Conservation (phyloP, 2,888 invertebrate species). For the Aricia artaxerxes region DNA sequence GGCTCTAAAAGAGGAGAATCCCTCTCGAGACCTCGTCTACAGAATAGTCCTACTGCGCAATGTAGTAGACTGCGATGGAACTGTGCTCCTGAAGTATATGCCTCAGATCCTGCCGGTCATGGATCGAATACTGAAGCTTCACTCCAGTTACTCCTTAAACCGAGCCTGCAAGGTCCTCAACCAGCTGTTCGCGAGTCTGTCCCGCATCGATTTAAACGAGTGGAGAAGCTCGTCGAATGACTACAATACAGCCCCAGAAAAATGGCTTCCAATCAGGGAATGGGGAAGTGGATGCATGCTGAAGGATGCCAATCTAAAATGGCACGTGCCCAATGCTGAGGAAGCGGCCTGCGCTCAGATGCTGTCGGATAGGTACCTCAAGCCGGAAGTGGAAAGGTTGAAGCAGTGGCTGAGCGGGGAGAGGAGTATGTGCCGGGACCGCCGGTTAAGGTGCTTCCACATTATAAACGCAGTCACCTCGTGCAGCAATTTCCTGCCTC, state of each 20-base stretch:
- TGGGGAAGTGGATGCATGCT: slow-evolving; percentile 89
- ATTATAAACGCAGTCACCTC: slow-evolving; percentile 84
- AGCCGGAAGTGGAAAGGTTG: slow-evolving; percentile 82
- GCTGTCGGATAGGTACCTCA: slow-evolving; percentile 83
- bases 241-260: slow-evolving; percentile 82
- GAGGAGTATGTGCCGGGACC: slow-evolving; percentile 81
- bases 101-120: slow-evolving; percentile 84
- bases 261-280: slow-evolving; percentile 87
- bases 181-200: slow-evolving; percentile 80
- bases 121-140: slow-evolving; percentile 84
- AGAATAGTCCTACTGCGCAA: slow-evolving; percentile 87
- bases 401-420: slow-evolving; percentile 78
- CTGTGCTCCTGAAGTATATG: slow-evolving; percentile 83
- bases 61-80: slow-evolving; percentile 84
- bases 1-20: slow-evolving; percentile 86
- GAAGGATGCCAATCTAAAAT: slow-evolving; percentile 83
- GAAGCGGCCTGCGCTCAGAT: slow-evolving; percentile 85
- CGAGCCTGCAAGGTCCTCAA: slow-evolving; percentile 83
- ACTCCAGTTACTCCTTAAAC: slow-evolving; percentile 83
- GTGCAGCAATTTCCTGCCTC: slow-evolving; percentile 83
- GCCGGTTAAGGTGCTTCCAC: slow-evolving; percentile 84
- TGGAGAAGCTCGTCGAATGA: slow-evolving; percentile 81
- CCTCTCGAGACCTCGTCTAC: slow-evolving; percentile 89
- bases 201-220: slow-evolving; percentile 82
- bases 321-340: slow-evolving; percentile 87